Evolutionary conservation across 1,140 invertebrate genomes (phyloP), one percentile per base, ranked within the genome.

Genomic region (Aricia agestis): DNA sequence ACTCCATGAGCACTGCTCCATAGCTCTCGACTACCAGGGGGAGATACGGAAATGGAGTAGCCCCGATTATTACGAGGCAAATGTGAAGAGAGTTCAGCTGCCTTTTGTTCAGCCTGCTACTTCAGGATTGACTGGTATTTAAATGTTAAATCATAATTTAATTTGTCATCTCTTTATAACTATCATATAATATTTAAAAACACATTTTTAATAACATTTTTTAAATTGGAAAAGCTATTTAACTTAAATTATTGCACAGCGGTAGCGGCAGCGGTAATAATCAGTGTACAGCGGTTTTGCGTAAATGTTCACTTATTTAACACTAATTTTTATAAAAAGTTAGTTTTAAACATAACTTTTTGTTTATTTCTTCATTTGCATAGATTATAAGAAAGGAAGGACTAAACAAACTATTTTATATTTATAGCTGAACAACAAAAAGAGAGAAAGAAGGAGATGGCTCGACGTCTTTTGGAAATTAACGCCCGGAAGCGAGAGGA

Each of bases 401-500:
- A n/a, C n/a, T n/a, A n/a, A n/a, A n/a, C n/a, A 25, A 2, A 25
- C 3, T 25, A 25, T 59, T 57, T 58, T 63, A 45, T 66, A 41
- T 70, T 73, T 85, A 52, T 74, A 94, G 93, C 94, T 59, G 97
- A 98, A 83, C 97, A 98, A 83, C 96, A 97, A 86, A 96, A 96
- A 81, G 97, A 98, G 87, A 93, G 96, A 76, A 95, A 97, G 74
- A 95, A 95, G 36, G 97, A 98, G 86, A 93, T 98, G 75, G 96
- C 97, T 0, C 92, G 94, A 66, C 93, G 97, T 70, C 91, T 98
- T 25, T 93, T 96, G 71, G 97, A 97, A 91, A 97, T 97, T 61
- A 97, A 97, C 87, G 96, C 96, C 3, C 94, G 96, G 42, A 97
- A 97, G 90, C 86, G 96, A 67, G 96, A 97, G 84, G 96, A 97